Conservation (phyloP, 2,888 invertebrate genomes). For the Rapana venosa region DNA sequence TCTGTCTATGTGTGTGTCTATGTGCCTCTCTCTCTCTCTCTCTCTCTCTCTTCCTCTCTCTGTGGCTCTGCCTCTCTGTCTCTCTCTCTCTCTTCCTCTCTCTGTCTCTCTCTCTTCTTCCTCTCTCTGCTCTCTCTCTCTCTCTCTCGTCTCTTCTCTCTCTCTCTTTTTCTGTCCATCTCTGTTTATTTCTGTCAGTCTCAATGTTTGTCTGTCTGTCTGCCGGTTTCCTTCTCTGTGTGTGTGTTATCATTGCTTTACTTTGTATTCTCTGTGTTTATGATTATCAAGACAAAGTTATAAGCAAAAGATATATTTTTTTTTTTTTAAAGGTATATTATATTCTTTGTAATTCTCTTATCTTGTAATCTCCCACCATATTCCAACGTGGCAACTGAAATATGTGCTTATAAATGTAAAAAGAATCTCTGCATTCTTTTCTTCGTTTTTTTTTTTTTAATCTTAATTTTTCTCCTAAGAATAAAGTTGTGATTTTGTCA, state of each 20-base stretch:
- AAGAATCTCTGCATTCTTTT: no score
- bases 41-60: conserved; percentile 1
- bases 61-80: not conserved
- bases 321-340: no score
- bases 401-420: no score
- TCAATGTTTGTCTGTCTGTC: not conserved
- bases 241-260: not conserved
- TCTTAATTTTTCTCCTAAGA: no score
- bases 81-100: not conserved
- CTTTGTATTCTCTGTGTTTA: no score
- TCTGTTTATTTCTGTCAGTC: conserved; percentile 3
- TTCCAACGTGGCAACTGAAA: no score
- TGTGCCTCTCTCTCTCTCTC: not conserved
- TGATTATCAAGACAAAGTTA: no score
- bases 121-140: not conserved
- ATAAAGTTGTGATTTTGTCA: no score
- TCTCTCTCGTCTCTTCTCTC: conserved; percentile 18
- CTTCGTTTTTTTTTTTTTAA: no score
- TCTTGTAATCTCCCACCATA: no score
- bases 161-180: not conserved
- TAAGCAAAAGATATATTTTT: no score
- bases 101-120: not conserved
- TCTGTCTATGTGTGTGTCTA: not conserved
- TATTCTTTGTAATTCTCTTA: no score
- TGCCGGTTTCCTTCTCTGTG: not conserved